Percentiles rank a stretch among this genome's conserved stretches.
These are phyloP conservation scores for Troides helena DNA, from an alignment of 2,888 invertebrate species.

Conservation along the genomic window DNA sequence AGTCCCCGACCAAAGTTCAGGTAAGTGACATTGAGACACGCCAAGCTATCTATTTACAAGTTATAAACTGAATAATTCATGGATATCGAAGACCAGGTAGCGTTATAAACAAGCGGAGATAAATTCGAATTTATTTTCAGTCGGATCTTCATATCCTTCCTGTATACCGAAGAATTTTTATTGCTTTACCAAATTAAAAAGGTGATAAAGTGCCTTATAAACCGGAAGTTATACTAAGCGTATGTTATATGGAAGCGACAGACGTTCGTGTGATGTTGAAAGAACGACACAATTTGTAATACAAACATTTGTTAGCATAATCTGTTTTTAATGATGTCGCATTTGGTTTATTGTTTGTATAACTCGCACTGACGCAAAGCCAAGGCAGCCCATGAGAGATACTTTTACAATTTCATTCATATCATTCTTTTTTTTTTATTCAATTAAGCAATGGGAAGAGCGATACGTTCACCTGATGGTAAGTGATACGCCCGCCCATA, in stretches of 20 bases:
- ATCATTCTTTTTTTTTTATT: neutral
- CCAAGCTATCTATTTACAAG: neutral
- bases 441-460: too few species aligned
- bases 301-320: too few species aligned
- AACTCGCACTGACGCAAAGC: neutral
- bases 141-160: neutral
- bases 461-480: too few species aligned
- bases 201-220: too few species aligned
- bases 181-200: too few species aligned
- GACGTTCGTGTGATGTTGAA: too few species aligned
- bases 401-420: neutral
- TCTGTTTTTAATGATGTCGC: too few species aligned
- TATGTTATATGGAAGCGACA: too few species aligned
- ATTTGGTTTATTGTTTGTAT: neutral
- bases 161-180: neutral
- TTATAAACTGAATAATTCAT: constrained; percentile 1
- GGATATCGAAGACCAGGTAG: neutral
- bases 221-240: too few species aligned
- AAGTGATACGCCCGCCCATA: too few species aligned
- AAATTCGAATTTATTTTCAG: neutral
- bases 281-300: too few species aligned
- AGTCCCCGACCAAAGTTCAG: neutral
- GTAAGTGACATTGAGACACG: neutral
- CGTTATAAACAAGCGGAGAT: neutral
- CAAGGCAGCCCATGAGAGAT: neutral